Evolutionary conservation across 2,113 vertebrate species (phyloP).

Genomic region (Leucosticte australis): DNA sequence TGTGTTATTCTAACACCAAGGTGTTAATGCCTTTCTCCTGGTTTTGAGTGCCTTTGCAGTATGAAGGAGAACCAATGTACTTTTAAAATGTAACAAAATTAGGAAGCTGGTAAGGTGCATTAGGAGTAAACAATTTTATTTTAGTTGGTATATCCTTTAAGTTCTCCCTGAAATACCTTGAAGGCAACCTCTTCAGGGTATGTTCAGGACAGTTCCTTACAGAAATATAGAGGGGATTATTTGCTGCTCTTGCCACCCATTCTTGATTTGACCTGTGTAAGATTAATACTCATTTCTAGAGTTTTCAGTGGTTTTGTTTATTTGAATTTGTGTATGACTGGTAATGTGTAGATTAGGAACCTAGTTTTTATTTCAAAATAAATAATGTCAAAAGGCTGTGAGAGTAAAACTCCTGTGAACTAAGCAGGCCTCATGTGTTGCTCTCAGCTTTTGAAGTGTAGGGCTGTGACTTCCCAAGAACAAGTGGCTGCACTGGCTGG

Average conservation of each 20-base stretch:
- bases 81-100: not conserved
- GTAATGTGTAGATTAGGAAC: not conserved
- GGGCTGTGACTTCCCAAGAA: not conserved
- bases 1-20: not conserved
- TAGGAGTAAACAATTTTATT: not conserved
- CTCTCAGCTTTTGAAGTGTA: not conserved
- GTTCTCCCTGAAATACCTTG: not conserved
- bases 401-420: not conserved
- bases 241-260: not conserved
- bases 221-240: not conserved
- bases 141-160: not conserved
- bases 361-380: not conserved
- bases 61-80: not conserved
- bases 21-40: not conserved
- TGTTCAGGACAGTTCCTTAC: not conserved
- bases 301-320: not conserved
- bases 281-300: not conserved
- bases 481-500: not conserved
- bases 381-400: not conserved
- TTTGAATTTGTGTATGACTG: not conserved
- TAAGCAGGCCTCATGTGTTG: not conserved
- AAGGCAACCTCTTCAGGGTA: not conserved
- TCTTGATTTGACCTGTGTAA: not conserved
- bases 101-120: not conserved
- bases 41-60: not conserved